Conservation (phyloP, 2,797 vertebrate genomes). For the Cossypha niveicapilla region DNA sequence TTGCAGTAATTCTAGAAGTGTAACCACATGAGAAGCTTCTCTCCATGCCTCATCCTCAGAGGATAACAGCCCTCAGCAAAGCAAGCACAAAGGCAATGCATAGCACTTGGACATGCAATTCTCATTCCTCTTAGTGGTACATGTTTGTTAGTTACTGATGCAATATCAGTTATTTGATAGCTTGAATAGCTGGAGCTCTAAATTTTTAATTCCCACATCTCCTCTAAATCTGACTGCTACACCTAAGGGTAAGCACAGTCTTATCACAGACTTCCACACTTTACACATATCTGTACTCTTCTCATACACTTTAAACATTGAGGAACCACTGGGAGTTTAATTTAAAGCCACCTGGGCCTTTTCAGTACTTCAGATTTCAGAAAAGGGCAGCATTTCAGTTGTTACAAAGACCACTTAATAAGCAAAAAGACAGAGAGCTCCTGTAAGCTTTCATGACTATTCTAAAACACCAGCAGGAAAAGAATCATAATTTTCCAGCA, state of each 20-base stretch:
- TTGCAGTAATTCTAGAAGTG: not conserved
- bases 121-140: not conserved
- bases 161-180: not conserved
- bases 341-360: not conserved
- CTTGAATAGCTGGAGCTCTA: not conserved
- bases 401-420: not conserved
- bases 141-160: not conserved
- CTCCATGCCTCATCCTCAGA: not conserved
- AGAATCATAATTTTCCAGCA: not conserved
- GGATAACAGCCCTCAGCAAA: not conserved
- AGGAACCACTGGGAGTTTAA: not conserved
- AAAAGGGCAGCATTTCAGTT: not conserved
- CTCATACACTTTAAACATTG: not conserved
- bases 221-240: not conserved
- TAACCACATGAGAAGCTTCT: not conserved
- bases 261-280: not conserved
- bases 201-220: not conserved
- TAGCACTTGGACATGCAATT: fast-evolving
- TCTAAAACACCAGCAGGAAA: not conserved
- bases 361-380: not conserved
- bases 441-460: not conserved
- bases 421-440: not conserved
- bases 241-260: fast-evolving
- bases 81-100: not conserved
- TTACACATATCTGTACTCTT: not conserved